A percentile compares a stretch with the other conserved stretches of the same genome.
Conservation (phyloP, 2,113 vertebrate species). For the Seriola quinqueradiata region DNA sequence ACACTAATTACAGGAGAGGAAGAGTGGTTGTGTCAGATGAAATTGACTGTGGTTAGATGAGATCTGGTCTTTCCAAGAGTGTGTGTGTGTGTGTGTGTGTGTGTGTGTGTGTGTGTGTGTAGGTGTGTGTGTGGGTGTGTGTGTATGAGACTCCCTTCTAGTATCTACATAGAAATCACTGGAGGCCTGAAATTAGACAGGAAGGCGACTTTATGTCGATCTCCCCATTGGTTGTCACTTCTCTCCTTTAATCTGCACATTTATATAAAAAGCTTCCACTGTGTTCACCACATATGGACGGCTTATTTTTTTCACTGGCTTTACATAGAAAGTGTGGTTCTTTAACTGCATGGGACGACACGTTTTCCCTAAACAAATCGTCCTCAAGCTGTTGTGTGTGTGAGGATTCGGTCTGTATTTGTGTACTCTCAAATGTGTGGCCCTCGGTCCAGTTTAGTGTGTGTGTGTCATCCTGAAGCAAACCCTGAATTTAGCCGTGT, state of each 20-base stretch:
- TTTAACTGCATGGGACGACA: background rate
- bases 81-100: background rate
- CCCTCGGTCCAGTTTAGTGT: background rate
- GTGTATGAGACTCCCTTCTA: background rate
- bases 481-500: background rate
- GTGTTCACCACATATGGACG: constrained; percentile 6
- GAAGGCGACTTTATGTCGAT: constrained; percentile 18
- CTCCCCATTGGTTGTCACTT: constrained; percentile 29
- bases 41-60: constrained; percentile 58
- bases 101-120: background rate
- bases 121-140: too few species aligned
- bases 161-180: background rate
- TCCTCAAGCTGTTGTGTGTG: constrained; percentile 17
- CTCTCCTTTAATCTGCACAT: constrained; percentile 59
- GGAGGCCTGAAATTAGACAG: constrained; percentile 17
- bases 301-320: background rate
- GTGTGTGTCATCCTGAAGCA: background rate
- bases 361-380: constrained; percentile 46
- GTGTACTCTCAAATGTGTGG: background rate
- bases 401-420: constrained; percentile 13
- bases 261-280: constrained; percentile 42
- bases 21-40: constrained; percentile 52
- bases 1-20: constrained; percentile 69
- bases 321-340: constrained; percentile 22
- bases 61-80: constrained; percentile 30